Evolutionary conservation across 2,797 vertebrate species (phyloP).

Genomic region (Thunnus albacares): DNA sequence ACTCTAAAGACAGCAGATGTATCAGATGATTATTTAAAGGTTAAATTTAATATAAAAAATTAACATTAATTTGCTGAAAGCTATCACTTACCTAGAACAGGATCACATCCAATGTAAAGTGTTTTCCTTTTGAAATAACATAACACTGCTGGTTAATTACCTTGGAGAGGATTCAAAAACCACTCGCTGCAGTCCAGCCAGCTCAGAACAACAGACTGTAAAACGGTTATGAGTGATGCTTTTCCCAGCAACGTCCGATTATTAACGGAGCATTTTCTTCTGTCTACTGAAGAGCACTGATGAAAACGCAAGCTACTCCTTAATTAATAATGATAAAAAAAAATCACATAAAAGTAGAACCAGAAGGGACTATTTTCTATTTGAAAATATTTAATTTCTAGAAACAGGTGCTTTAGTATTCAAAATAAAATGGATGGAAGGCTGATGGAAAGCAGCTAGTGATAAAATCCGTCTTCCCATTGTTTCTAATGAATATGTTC

Average conservation of each 20-base stretch:
- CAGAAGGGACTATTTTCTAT: background rate
- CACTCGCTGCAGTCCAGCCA: background rate
- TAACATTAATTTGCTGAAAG: background rate
- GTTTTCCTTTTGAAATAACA: conserved; percentile 36
- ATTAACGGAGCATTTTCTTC: conserved; percentile 43
- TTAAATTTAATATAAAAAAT: background rate
- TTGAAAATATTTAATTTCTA: conserved; percentile 8
- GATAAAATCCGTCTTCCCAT: conserved; percentile 2
- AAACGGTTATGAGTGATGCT: conserved; percentile 42
- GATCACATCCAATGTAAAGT: conserved; percentile 25
- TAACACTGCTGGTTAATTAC: conserved; percentile 27
- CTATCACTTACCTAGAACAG: conserved; percentile 22
- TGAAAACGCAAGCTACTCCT: conserved; percentile 28
- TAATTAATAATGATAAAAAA: conserved; percentile 26
- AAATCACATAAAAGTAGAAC: conserved; percentile 8
- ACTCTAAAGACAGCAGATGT: conserved; percentile 18
- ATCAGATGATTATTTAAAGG: conserved; percentile 16
- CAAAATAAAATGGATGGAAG: background rate
- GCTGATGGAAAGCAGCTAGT: background rate
- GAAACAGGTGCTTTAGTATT: conserved; percentile 19
- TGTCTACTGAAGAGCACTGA: conserved; percentile 6
- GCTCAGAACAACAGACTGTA: conserved; percentile 30
- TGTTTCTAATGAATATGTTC: background rate
- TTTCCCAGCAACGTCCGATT: conserved; percentile 48
- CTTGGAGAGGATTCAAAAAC: conserved; percentile 44